Evolutionary conservation across 2,888 invertebrate species (phyloP).

Genomic region (Drosophila pegasa): DNA sequence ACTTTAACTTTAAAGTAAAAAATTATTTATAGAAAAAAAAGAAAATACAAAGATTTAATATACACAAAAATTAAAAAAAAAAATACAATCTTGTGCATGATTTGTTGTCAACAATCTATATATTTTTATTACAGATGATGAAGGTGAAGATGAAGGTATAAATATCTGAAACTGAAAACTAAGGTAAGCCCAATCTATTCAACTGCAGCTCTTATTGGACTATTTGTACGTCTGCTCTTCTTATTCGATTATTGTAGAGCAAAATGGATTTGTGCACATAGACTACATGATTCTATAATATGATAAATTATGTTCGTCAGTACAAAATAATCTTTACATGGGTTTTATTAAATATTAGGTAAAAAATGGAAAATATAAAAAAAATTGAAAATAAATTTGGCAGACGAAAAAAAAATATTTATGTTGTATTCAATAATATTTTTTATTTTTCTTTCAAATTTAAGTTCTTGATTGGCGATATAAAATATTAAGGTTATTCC

Average conservation of each 20-base stretch:
- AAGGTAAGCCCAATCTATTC: not conserved
- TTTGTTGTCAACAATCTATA: not conserved
- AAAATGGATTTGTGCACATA: not conserved
- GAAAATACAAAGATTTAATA: conserved; percentile 80
- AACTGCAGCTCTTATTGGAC: not conserved
- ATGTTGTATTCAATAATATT: not conserved
- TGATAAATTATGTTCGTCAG: no score
- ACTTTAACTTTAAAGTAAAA: conserved; percentile 83
- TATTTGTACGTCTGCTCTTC: not conserved
- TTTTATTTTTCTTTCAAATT: not conserved
- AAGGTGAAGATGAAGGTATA: not conserved
- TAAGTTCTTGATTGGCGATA: no score
- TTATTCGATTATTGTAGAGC: not conserved
- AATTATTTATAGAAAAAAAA: conserved; percentile 76
- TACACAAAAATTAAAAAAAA: conserved; percentile 70
- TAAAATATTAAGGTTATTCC: no score
- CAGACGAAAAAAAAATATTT: not conserved
- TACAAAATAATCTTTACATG: no score
- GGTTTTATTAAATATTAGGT: no score
- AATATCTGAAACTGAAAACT: not conserved
- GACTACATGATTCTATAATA: no score
- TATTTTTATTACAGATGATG: not conserved
- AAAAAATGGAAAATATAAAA: no score
- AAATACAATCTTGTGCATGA: not conserved
- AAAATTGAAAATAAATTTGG: no score